A percentile compares a stretch with the other conserved stretches of the same genome.
Conservation (phyloP, 2,113 vertebrate genomes). For the Crocuta crocuta region DNA sequence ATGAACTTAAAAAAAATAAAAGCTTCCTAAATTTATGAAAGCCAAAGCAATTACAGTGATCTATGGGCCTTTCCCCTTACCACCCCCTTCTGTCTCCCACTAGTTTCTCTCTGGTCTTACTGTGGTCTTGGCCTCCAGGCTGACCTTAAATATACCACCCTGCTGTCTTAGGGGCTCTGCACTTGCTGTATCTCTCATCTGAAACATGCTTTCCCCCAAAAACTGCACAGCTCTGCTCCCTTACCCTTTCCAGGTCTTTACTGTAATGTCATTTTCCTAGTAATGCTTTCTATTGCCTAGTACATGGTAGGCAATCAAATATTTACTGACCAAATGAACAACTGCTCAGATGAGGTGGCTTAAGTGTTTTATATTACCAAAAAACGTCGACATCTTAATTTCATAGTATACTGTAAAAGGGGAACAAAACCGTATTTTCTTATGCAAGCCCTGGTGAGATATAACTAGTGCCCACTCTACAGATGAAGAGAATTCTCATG, state of each 20-base stretch:
- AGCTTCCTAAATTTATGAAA: neutral
- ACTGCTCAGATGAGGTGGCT: neutral
- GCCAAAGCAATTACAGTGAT: neutral
- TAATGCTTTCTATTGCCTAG: neutral
- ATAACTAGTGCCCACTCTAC: neutral
- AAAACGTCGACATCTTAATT: neutral
- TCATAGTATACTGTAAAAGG: neutral
- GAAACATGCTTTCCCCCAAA: neutral
- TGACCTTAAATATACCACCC: neutral
- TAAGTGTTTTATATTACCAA: neutral
- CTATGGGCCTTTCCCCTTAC: neutral
- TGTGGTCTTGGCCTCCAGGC: neutral
- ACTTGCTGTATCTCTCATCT: neutral
- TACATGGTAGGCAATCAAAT: neutral
- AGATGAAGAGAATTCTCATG: neutral
- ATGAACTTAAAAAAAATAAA: too few species aligned
- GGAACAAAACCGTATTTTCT: neutral
- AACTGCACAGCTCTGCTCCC: neutral
- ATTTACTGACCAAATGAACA: neutral
- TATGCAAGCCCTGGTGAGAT: neutral
- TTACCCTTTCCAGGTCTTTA: neutral
- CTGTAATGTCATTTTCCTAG: neutral
- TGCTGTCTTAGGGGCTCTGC: neutral
- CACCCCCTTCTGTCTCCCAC: neutral
- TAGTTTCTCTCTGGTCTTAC: neutral